A percentile compares a stretch with the other conserved stretches of the same genome.
Conservation (phyloP, 2,113 vertebrate genomes). For the Dasypus novemcinctus region DNA sequence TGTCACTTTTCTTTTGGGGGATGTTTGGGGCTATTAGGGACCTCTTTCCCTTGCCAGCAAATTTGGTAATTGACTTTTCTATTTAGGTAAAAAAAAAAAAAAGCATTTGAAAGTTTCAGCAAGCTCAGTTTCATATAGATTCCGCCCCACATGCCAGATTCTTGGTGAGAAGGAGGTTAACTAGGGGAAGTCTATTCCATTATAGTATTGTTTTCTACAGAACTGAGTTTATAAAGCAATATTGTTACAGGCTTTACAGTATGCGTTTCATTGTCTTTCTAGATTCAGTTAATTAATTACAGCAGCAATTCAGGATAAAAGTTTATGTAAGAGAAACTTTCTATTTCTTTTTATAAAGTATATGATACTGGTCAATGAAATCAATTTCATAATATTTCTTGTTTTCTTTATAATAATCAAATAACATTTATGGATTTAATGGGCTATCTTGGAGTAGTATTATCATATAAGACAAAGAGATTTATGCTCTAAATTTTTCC, state of each 20-base stretch:
- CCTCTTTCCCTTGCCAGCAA: no score
- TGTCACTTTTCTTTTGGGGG: no score
- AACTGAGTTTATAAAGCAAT: conserved; percentile 12
- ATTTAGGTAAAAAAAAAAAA: not conserved
- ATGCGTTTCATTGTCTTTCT: conserved; percentile 7
- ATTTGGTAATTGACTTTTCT: no score
- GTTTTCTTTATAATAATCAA: not conserved
- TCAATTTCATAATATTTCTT: not conserved
- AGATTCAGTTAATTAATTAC: not conserved
- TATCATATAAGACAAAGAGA: not conserved
- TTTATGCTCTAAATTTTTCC: not conserved
- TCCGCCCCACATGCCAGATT: not conserved
- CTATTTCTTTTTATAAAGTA: not conserved
- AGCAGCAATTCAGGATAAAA: not conserved
- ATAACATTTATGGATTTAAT: not conserved
- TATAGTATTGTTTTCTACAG: conserved; percentile 5
- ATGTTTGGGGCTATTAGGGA: no score
- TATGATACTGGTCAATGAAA: not conserved
- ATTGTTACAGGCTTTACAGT: not conserved
- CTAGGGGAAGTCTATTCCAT: not conserved
- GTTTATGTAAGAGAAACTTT: conserved; percentile 20
- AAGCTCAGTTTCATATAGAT: not conserved
- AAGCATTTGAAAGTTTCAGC: not conserved
- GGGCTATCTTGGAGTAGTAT: not conserved
- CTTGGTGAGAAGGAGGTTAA: not conserved